These are phyloP conservation scores for Nesidiocoris tenuis DNA, from an alignment of 2,888 invertebrate species.

Conservation along the genomic window DNA sequence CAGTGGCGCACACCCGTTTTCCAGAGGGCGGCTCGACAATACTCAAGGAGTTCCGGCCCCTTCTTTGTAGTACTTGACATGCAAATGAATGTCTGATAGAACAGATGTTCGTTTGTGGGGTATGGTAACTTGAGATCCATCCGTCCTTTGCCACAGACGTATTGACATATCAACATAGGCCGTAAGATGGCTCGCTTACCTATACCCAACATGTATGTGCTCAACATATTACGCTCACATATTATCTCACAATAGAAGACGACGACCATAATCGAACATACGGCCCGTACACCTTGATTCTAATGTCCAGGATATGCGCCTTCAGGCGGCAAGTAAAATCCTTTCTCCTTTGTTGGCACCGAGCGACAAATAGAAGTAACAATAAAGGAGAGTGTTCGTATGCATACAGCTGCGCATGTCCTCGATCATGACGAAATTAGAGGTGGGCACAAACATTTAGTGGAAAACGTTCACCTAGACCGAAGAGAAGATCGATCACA, in stretches of 20 bases:
- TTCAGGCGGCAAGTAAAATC: not conserved
- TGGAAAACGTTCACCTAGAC: no score
- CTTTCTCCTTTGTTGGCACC: not conserved
- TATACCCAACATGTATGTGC: no score
- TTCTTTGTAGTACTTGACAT: constrained; percentile 41
- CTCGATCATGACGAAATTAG: no score
- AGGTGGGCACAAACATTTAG: no score
- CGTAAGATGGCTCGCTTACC: no score
- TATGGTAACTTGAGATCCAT: constrained; percentile 39
- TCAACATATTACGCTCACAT: not conserved
- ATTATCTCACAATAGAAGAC: not conserved
- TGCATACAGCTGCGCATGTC: not conserved
- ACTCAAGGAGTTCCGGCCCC: constrained; percentile 40
- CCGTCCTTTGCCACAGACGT: constrained; percentile 5
- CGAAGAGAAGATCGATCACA: no score
- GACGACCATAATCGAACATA: not conserved
- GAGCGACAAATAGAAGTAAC: not conserved
- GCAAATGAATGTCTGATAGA: constrained; percentile 44
- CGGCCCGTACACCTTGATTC: not conserved
- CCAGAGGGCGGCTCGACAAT: constrained; percentile 34
- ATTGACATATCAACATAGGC: constrained; percentile 33
- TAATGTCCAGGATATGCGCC: not conserved
- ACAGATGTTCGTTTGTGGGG: constrained; percentile 33
- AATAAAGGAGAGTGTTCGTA: not conserved
- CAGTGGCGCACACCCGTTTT: not conserved